Conservation (phyloP, 92 coral and sea anemone genomes). For the Phenganax marumi region DNA sequence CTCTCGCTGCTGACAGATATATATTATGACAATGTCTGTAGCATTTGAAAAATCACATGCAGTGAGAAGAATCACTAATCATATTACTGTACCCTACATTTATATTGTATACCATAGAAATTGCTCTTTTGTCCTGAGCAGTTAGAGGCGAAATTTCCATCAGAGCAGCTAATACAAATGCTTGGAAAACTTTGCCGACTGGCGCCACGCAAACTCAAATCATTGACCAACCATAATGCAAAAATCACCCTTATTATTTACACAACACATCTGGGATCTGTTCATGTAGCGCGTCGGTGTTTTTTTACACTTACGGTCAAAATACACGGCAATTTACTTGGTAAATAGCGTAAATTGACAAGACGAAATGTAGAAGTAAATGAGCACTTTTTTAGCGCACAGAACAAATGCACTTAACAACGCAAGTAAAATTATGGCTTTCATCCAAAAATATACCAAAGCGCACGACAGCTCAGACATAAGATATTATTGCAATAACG, state of each 20-base stretch:
- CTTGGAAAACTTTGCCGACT: conserved; percentile 7
- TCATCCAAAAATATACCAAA: background rate
- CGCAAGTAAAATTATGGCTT: background rate
- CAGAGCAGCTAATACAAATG: conserved; percentile 24
- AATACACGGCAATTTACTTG: background rate
- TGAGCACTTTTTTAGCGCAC: conserved; percentile 16
- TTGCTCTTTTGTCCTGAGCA: conserved; percentile 54
- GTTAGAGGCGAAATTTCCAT: conserved; percentile 57
- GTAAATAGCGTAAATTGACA: background rate
- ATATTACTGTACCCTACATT: background rate
- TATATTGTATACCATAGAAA: conserved; percentile 3
- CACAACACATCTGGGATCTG: conserved; percentile 7
- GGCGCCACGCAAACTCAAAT: conserved; percentile 20
- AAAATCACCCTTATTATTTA: background rate
- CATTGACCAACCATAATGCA: background rate
- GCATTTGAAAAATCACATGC: conserved; percentile 6
- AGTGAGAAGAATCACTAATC: background rate
- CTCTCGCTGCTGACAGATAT: conserved; percentile 9
- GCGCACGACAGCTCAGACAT: background rate
- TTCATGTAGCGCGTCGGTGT: background rate
- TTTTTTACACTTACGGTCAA: background rate
- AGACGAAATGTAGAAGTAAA: conserved; percentile 3
- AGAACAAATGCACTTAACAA: background rate
- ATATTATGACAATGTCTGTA: conserved; percentile 16
- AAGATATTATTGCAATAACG: background rate